Conservation (phyloP, 2,797 vertebrate species). For the Phaenicophaeus curvirostris region DNA sequence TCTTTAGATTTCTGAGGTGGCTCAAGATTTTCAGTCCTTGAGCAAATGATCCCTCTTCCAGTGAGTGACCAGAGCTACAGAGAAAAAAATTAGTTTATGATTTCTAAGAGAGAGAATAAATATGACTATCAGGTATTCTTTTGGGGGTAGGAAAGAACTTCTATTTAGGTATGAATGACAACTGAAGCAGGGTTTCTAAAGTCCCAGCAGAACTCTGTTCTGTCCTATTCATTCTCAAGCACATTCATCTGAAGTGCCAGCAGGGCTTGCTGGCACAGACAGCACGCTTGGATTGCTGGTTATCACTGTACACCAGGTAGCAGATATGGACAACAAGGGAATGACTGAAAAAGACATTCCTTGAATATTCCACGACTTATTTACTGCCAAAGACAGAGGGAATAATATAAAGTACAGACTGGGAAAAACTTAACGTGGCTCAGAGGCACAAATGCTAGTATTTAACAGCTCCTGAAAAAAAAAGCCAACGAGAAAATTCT, state of each 20-base stretch:
- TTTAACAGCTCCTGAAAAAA: not conserved
- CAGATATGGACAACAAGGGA: slow-evolving; percentile 34
- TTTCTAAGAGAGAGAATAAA: not conserved
- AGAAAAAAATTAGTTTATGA: not conserved
- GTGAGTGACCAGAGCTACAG: not conserved
- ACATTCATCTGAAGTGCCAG: not conserved
- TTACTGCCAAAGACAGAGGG: not conserved
- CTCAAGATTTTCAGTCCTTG: not conserved
- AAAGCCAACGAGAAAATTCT: not conserved
- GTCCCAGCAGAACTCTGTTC: not conserved
- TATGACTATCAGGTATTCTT: not conserved
- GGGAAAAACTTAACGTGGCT: not conserved
- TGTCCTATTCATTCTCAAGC: not conserved
- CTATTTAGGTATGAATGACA: not conserved
- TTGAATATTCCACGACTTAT: slow-evolving; percentile 25
- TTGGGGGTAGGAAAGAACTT: not conserved
- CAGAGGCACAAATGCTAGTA: not conserved
- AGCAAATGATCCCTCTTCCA: not conserved
- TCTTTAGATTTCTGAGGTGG: not conserved
- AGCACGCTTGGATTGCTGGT: not conserved
- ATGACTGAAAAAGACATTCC: not conserved
- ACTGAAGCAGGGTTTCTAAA: not conserved
- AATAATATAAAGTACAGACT: not conserved
- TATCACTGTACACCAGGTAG: slow-evolving; percentile 37
- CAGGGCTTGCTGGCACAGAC: not conserved